A percentile compares a stretch with the other conserved stretches of the same genome.
Evolutionary conservation across 2,888 invertebrate genomes (phyloP).

Genomic region (Cylloceria caligata): DNA sequence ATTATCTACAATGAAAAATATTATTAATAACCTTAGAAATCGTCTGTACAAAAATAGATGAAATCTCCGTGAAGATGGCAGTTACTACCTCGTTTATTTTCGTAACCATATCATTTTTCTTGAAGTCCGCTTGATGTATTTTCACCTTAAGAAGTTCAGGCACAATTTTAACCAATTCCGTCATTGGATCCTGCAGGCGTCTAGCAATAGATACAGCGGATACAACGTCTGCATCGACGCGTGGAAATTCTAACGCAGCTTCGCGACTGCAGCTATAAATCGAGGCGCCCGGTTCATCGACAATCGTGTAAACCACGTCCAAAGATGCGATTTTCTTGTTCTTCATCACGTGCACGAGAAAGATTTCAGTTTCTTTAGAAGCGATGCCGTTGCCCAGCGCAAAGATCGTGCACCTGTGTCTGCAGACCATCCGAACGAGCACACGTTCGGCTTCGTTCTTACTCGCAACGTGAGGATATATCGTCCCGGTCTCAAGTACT

Average conservation of each 20-base stretch:
- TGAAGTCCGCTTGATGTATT: slow-evolving; percentile 97
- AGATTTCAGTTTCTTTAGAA: slow-evolving; percentile 94
- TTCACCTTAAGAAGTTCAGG: slow-evolving; percentile 97
- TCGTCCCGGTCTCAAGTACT: slow-evolving; percentile 89
- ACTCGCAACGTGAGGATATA: slow-evolving; percentile 88
- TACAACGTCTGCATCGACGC: slow-evolving; percentile 93
- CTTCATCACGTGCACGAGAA: slow-evolving; percentile 88
- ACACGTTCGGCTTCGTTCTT: slow-evolving; percentile 84
- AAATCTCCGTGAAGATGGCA: not conserved
- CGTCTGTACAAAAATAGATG: too few relatives aligned
- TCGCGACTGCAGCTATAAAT: slow-evolving; percentile 95
- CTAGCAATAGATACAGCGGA: slow-evolving; percentile 92
- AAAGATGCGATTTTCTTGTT: slow-evolving; percentile 86
- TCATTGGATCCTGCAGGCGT: slow-evolving; percentile 95
- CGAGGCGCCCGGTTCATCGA: slow-evolving; percentile 96
- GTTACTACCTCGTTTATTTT: slow-evolving; percentile 90
- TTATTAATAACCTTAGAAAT: too few relatives aligned
- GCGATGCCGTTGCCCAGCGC: slow-evolving; percentile 97
- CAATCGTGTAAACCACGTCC: slow-evolving; percentile 91
- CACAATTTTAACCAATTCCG: slow-evolving; percentile 96
- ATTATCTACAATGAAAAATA: slow-evolving; percentile 85
- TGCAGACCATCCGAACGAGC: slow-evolving; percentile 86
- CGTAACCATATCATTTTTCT: slow-evolving; percentile 90
- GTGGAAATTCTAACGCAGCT: slow-evolving; percentile 93
- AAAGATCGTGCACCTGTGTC: slow-evolving; percentile 90